A percentile compares a stretch with the other conserved stretches of the same genome.
Conservation (phyloP, 2,113 vertebrate species). For the Cyphomyrus discorhynchus region DNA sequence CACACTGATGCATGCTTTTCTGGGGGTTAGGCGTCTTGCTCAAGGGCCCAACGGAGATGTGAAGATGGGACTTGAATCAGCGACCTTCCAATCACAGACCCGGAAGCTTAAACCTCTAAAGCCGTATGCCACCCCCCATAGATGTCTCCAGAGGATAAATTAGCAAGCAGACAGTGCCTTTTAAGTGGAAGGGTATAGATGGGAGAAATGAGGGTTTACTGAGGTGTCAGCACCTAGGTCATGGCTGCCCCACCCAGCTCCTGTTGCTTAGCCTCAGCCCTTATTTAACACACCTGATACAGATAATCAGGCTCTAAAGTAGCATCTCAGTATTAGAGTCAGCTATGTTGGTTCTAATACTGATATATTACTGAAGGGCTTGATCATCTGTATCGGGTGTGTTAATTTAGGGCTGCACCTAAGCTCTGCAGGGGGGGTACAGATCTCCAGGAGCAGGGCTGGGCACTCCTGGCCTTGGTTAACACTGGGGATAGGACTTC, state of each 20-base stretch:
- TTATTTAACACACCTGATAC: background rate
- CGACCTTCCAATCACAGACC: background rate
- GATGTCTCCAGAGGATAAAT: background rate
- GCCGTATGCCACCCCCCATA: background rate
- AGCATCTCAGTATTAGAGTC: background rate
- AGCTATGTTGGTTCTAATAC: background rate
- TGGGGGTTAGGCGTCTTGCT: background rate
- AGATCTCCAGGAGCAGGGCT: no score
- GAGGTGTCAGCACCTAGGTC: background rate
- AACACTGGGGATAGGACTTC: background rate
- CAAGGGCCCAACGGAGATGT: background rate
- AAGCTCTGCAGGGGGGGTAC: no score
- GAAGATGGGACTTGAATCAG: background rate
- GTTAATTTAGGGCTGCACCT: no score
- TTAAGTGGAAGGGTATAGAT: background rate
- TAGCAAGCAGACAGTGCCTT: background rate
- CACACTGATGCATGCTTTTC: background rate
- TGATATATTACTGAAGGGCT: no score
- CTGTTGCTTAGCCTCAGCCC: background rate
- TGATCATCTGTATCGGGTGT: no score
- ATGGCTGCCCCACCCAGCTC: background rate
- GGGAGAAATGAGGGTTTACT: background rate
- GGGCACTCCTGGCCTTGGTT: background rate
- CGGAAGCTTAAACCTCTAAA: background rate
- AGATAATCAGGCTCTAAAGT: background rate